Evolutionary conservation across 2,113 vertebrate species (phyloP).

Genomic region (Cinclus mexicanus): DNA sequence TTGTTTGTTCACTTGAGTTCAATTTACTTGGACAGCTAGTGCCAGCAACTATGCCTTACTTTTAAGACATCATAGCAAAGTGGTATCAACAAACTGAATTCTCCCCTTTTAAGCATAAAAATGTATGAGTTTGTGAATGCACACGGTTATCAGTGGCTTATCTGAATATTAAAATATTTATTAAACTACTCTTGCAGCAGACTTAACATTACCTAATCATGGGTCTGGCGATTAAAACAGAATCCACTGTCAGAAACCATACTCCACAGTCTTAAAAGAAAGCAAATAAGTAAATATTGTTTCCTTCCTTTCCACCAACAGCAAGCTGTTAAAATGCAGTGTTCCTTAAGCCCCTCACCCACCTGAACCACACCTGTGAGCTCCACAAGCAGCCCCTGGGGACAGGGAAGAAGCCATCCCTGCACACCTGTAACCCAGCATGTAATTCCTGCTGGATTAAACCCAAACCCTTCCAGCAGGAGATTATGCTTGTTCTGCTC

Average conservation of each 20-base stretch:
- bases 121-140: background rate
- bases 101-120: background rate
- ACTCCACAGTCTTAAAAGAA: background rate
- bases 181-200: background rate
- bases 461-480: background rate
- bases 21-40: background rate
- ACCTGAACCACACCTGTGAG: background rate
- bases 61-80: background rate
- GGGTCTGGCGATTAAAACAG: background rate
- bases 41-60: background rate
- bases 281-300: background rate
- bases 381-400: rapidly evolving
- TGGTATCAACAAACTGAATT: background rate
- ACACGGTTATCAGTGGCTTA: background rate
- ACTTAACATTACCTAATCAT: background rate
- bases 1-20: background rate
- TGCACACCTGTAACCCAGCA: background rate
- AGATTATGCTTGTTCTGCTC: background rate
- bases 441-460: background rate
- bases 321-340: background rate
- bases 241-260: background rate
- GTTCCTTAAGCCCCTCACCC: background rate
- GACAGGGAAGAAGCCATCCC: background rate
- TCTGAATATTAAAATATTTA: conserved; percentile 20
- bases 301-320: background rate